Percentiles rank a stretch among this genome's conserved stretches.
phyloP scores from a whole-genome alignment of 1,140 invertebrate species.

The Bombus ignitus region DNA sequence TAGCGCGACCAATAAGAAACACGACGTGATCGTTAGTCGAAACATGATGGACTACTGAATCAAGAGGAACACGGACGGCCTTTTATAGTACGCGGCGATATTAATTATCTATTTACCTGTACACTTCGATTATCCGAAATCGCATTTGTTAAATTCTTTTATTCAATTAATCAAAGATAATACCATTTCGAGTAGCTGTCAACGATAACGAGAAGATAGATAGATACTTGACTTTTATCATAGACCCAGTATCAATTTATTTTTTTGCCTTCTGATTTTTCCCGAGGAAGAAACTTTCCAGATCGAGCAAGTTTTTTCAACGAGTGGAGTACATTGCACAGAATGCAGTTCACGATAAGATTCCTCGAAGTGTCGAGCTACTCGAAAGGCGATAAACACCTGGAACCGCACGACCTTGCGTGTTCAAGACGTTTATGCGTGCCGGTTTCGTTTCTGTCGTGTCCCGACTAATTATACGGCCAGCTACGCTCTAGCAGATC shows the following conservation, averaged over 20 bases:
- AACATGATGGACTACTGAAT: slow-evolving; percentile 68
- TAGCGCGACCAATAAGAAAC: background rate
- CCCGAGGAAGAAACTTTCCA: background rate
- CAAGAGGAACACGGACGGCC: accelerated
- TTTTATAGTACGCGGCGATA: background rate
- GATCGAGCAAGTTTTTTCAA: background rate
- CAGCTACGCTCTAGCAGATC: background rate
- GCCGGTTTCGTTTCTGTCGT: slow-evolving; percentile 56
- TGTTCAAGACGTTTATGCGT: slow-evolving; percentile 18
- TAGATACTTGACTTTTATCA: background rate
- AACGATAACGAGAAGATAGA: background rate
- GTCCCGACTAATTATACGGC: slow-evolving; percentile 60
- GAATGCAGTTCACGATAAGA: slow-evolving; percentile 34
- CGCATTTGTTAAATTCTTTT: accelerated
- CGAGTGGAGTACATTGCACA: background rate
- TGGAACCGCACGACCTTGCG: slow-evolving; percentile 22
- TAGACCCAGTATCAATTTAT: background rate
- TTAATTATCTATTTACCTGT: background rate
- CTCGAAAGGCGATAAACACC: slow-evolving; percentile 56
- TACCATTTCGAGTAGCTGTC: background rate
- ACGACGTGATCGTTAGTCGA: slow-evolving; percentile 74
- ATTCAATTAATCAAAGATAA: background rate
- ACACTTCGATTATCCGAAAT: no score
- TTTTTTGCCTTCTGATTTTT: no score
- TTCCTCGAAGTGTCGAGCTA: slow-evolving; percentile 20